Percentiles rank a stretch among this genome's conserved stretches.
Conservation (phyloP, 1,140 invertebrate species). For the Hirudo medicinalis region DNA sequence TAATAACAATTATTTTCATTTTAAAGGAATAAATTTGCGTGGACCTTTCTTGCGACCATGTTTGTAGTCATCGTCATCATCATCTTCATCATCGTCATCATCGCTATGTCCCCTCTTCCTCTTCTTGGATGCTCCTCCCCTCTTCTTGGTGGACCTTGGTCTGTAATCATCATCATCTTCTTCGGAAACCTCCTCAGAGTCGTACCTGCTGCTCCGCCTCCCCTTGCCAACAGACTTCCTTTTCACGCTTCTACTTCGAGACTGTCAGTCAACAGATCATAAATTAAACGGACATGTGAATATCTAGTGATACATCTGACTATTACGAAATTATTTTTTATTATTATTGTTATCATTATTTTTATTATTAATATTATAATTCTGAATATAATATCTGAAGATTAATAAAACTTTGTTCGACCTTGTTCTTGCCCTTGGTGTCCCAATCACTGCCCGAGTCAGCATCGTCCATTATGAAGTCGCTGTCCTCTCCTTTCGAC, state of each 20-base stretch:
- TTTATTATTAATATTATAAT: too few species aligned
- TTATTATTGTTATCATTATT: not conserved
- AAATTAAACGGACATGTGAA: not conserved
- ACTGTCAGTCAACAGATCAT: not conserved
- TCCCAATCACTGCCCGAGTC: constrained; percentile 18
- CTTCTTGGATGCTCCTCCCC: not conserved
- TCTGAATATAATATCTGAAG: too few species aligned
- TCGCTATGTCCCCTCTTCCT: not conserved
- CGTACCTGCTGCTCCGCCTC: not conserved
- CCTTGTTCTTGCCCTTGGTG: not conserved
- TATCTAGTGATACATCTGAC: not conserved
- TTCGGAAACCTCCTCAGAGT: constrained; percentile 6
- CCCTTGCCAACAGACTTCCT: not conserved
- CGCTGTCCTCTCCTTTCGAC: constrained; percentile 13
- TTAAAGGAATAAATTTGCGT: not conserved
- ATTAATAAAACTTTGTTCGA: not conserved
- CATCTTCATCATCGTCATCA: constrained; percentile 14
- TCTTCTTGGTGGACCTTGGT: constrained; percentile 9
- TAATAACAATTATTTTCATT: not conserved
- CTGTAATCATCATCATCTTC: constrained; percentile 15
- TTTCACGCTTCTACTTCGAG: not conserved
- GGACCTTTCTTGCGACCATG: not conserved
- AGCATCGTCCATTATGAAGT: constrained; percentile 13
- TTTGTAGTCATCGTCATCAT: constrained; percentile 3
- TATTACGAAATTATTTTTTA: not conserved